Evolutionary conservation across 2,797 vertebrate species (phyloP), one percentile per base, ranked within the genome.

Genomic region (Acanthurus leucopareius): DNA sequence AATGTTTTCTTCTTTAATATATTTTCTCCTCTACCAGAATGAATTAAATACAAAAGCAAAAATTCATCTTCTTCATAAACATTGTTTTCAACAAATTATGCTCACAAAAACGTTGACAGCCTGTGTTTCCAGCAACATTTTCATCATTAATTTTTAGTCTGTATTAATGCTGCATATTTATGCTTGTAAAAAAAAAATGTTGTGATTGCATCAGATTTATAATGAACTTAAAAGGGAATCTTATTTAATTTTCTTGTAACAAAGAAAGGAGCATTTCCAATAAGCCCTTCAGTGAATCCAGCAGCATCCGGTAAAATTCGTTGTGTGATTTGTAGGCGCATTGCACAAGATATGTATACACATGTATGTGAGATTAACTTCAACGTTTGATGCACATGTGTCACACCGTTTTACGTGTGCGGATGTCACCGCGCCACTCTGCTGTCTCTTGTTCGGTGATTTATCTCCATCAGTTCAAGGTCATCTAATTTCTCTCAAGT

Each of bases 401-500:
- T 83, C 86, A 82, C 16, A 20, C 48, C 20, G 13, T 79, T 88
- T 88, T 80, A 85, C 77, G 72, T 56, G 80, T 75, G 69, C 80
- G 88, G 81, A 87, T 91, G 89, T 87, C 83, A 72, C 62, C 0
- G 22, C 83, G 85, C 84, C 80, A 66, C 73, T 28, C 80, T 42
- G 86, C 78, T 74, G 69, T 86, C 74, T 86, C 80, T 75, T 82
- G 65, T 78, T 82, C 74, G 56, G 51, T 88, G 88, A 91, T 90
- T 90, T 86, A 92, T 91, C 89, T 84, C 70, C 6, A 81, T 84
- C 84, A 75, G 74, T 92, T 86, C 90, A 92, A 91, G 91, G 92
- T 91, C 88, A 91, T 94, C 75, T 92, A 75, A 87, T 91, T 87
- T 83, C 79, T 87, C 89, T 69, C 49, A 89, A 89, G 86, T 90